Evolutionary conservation across 1,140 invertebrate genomes (phyloP).

Genomic region (Hetaerina americana): DNA sequence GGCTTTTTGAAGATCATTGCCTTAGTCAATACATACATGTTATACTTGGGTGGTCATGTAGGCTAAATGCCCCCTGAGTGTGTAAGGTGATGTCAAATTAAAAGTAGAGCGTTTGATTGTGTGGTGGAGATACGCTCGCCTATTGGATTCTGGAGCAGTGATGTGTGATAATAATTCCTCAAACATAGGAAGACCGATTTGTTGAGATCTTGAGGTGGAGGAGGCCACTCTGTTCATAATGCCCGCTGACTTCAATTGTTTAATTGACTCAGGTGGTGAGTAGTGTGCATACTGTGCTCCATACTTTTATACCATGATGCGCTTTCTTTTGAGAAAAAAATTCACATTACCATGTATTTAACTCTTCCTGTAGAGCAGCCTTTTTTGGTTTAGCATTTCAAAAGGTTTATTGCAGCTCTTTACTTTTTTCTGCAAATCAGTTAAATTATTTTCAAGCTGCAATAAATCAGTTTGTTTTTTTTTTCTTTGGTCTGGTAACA

Average conservation of each 20-base stretch:
- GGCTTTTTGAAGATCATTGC: neutral
- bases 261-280: slow-evolving; percentile 10
- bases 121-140: neutral
- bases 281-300: slow-evolving; percentile 9
- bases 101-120: neutral
- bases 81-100: neutral
- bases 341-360: slow-evolving; percentile 1
- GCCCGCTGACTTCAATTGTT: slow-evolving; percentile 10
- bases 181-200: slow-evolving; percentile 10
- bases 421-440: neutral
- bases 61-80: neutral
- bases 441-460: slow-evolving; percentile 2
- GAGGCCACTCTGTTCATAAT: slow-evolving; percentile 7
- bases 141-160: slow-evolving; percentile 4
- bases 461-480: slow-evolving; percentile 6
- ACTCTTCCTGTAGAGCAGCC: slow-evolving; percentile 6
- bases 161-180: slow-evolving; percentile 10
- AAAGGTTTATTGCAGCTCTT: slow-evolving; percentile 9
- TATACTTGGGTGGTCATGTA: neutral
- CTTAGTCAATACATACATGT: neutral
- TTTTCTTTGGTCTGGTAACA: slow-evolving; percentile 1
- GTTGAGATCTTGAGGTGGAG: slow-evolving; percentile 5
- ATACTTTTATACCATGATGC: slow-evolving; percentile 2
- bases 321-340: slow-evolving; percentile 6
- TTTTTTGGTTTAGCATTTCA: neutral